Evolutionary conservation across 2,797 vertebrate genomes (phyloP).

Genomic region (Choloepus didactylus): DNA sequence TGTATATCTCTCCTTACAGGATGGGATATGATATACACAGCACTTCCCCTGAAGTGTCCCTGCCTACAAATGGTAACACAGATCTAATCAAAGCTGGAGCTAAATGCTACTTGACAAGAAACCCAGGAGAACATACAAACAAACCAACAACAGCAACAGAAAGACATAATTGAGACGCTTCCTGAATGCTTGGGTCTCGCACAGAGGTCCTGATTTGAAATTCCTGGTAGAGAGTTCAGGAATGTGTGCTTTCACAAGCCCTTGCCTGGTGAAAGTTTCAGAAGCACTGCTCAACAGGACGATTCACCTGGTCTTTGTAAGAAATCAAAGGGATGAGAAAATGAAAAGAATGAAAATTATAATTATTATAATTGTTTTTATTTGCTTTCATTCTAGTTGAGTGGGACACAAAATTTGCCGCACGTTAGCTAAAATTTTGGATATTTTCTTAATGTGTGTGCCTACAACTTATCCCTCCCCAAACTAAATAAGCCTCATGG

Average conservation of each 20-base stretch:
- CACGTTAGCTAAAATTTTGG: background rate
- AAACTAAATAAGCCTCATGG: background rate
- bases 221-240: no score
- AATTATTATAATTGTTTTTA: background rate
- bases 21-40: background rate
- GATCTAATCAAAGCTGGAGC: background rate
- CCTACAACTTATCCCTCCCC: background rate
- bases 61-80: background rate
- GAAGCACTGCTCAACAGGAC: background rate
- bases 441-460: background rate
- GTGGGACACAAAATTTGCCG: background rate
- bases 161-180: background rate
- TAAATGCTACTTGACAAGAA: background rate
- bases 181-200: no score
- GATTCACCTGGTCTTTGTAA: background rate
- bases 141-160: background rate
- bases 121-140: background rate
- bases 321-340: background rate
- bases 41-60: background rate
- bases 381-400: background rate
- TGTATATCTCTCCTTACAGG: no score
- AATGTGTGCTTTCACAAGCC: background rate
- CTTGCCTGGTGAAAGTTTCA: background rate
- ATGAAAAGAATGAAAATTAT: background rate
- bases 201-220: no score